Base-by-base conservation (phyloP, 1,140 invertebrate genomes). In the Reticulitermes speratus region DNA sequence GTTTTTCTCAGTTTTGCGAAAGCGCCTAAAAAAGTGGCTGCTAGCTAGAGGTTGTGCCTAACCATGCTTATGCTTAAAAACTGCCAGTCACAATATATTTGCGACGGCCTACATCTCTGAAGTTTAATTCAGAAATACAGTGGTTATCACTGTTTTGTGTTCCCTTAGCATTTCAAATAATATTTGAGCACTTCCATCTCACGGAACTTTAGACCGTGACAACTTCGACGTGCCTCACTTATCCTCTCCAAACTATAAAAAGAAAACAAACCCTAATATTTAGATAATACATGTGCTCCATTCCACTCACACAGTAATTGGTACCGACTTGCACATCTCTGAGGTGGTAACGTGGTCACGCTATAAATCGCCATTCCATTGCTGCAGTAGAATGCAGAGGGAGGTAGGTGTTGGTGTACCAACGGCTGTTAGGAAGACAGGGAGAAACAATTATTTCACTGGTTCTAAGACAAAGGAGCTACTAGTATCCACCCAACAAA, bases 401-500 rank as follows among this genome's bases (percentile, higher is more conserved):
- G 65, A 30, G 25, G 65, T 75, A 30, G 25, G 65, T 75, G 8
- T 8, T 2, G 25, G n/a, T 75, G 25, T 65, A 65, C 59, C 25
- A 65, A 23, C 12, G 59, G 59, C 25, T 8, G n/a, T n/a, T 75
- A 8, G n/a, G 65, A 30, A 75, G 65, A 30, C 55, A 59, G 55
- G 55, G 25, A 30, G 65, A 75, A 75, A 75, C 65, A 75, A 75
- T 75, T 75, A 75, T 30, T 75, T 75, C n/a, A 75, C 9, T 75
- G 65, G n/a, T 16, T 30, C 65, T 75, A 75, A 75, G n/a, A 75
- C 65, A 75, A 75, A 75, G 65, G n/a, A 30, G 65, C 65, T 75
- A 75, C 65, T 75, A 75, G 65, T 30, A 75, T 30, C 65, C 65
- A 75, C 65, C 65, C 65, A 75, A 75, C 65, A 75, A 75, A 65